Conservation (phyloP, 2,888 invertebrate species). For the Nemurella pictetii region DNA sequence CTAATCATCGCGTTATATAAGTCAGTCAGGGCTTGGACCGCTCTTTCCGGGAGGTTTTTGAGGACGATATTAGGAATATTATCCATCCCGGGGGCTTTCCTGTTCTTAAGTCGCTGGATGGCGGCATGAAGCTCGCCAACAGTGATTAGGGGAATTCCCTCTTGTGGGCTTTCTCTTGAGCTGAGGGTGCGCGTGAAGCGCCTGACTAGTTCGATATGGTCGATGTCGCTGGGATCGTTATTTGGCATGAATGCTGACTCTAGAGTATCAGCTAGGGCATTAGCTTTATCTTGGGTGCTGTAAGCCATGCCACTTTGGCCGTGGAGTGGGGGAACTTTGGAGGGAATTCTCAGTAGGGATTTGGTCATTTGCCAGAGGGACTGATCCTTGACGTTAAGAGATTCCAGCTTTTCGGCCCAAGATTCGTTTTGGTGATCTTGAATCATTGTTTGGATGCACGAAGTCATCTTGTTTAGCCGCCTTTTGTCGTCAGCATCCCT, state of each 20-base stretch:
- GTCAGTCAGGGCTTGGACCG: no score
- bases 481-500: not conserved
- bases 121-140: not conserved
- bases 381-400: not conserved
- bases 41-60: conserved; percentile 41
- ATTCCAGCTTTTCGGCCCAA: no score
- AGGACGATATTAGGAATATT: no score
- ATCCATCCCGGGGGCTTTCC: no score
- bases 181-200: no score
- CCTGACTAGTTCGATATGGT: no score
- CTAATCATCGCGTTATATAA: no score
- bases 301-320: not conserved
- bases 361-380: not conserved
- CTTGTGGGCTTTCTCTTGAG: no score
- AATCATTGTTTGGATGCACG: not conserved
- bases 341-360: not conserved
- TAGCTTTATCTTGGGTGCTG: not conserved
- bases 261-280: not conserved
- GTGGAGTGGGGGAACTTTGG: not conserved
- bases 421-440: no score
- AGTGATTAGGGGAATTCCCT: no score
- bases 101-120: not conserved
- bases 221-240: not conserved
- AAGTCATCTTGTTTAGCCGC: not conserved
- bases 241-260: not conserved